Evolutionary conservation across 1,140 invertebrate species (phyloP), one percentile per base, ranked within the genome.

Genomic region (Latrodectus geometricus): DNA sequence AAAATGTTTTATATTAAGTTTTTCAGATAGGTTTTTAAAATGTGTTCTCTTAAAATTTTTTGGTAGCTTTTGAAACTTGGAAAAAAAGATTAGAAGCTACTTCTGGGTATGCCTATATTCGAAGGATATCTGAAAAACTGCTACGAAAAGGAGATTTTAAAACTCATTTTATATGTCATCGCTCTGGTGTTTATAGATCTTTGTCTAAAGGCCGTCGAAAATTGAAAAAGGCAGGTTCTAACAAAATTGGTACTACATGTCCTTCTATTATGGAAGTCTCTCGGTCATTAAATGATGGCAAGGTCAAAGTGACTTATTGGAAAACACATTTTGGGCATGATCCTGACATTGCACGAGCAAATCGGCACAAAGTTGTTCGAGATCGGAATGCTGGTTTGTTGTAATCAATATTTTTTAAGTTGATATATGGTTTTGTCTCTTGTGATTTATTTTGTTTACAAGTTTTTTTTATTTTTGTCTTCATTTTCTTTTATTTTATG

Each of bases 271-370:
- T 86, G 66, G 83, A 86, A 70, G 83, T 86, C 8, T 70, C 78
- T n/a, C 20, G 72, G 8, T 83, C 81, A 23, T 23, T 75, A n/a
- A n/a, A 56, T 23, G 56, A 83, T 68, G 83, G 83, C 7, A 77
- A n/a, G n/a, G 68, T 86, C 15, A 69, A 56, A 20, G 75, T 86
- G 35, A 15, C 56, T 21, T 86, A 76, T 49, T 86, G 50, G 61
- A 86, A 77, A 70, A 86, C 83, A n/a, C 83, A 86, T 61, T 20
- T 86, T 77, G 83, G 83, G 9, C 83, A 86, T 78, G 73, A 56
- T n/a, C 49, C 54, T 54, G 83, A 86, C 8, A 78, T 78, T 35
- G 15, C 17, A 17, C 50, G 73, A 23, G 52, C 73, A 4, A 35
- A 17, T 54, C 12, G n/a, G 11, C n/a, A 15, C 12, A 75, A 56